A percentile compares a stretch with the other conserved stretches of the same genome.
Conservation (phyloP, 2,797 vertebrate species). For the Pseudocheirus occidentalis region DNA sequence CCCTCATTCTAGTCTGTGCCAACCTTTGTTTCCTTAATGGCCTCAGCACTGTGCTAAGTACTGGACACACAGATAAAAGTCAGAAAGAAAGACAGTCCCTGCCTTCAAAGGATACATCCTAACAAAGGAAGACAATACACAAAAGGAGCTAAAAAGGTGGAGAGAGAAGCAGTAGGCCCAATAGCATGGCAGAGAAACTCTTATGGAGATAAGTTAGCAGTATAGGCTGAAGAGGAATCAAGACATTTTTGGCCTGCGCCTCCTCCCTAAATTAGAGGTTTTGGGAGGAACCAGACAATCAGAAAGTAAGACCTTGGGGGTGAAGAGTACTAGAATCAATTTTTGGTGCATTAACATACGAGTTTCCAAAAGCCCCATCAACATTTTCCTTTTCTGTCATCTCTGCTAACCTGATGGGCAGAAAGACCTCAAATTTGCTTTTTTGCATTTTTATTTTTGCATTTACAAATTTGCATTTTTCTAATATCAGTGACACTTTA, state of each 20-base stretch:
- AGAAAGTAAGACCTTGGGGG: not conserved
- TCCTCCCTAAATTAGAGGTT: not conserved
- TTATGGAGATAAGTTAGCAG: not conserved
- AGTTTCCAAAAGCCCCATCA: not conserved
- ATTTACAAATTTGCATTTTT: not conserved
- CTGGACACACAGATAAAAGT: not conserved
- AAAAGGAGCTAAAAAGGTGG: not conserved
- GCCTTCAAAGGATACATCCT: not conserved
- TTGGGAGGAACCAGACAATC: not conserved
- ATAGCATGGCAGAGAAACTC: not conserved
- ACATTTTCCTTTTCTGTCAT: not conserved
- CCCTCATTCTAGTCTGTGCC: not conserved
- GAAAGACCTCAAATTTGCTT: not conserved
- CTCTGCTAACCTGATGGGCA: not conserved
- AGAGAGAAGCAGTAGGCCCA: not conserved
- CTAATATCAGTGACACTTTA: not conserved
- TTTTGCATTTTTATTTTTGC: not conserved
- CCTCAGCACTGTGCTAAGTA: not conserved
- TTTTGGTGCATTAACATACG: not conserved
- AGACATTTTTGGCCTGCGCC: not conserved
- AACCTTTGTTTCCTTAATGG: not conserved
- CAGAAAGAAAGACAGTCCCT: not conserved
- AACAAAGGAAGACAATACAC: not conserved
- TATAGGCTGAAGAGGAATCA: not conserved
- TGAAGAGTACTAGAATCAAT: not conserved